phyloP scores from a whole-genome alignment of 2,888 invertebrate species.

The Limnephilus rhombicus region DNA sequence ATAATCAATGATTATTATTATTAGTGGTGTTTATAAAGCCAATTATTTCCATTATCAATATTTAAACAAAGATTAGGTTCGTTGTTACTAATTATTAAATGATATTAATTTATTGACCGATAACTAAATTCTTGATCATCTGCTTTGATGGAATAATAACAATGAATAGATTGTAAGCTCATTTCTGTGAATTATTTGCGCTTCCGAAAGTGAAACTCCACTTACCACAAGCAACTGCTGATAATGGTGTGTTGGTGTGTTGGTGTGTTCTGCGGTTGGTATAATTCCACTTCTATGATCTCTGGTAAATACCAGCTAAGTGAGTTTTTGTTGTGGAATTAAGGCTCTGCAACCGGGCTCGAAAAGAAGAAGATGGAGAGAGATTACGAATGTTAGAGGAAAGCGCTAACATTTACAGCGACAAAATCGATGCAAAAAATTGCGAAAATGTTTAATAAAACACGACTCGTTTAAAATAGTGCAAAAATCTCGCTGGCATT shows the following conservation, averaged over 20 bases:
- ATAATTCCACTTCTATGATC: not conserved
- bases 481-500: too few relatives aligned
- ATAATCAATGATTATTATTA: not conserved
- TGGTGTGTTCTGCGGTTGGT: not conserved
- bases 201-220: not conserved
- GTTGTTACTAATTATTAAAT: not conserved
- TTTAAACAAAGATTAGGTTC: not conserved
- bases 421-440: too few relatives aligned
- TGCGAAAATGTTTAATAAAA: too few relatives aligned
- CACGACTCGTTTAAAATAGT: too few relatives aligned
- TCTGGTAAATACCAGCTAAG: not conserved
- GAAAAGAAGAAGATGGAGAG: too few relatives aligned
- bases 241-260: not conserved
- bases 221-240: not conserved
- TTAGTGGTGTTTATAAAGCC: not conserved
- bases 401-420: too few relatives aligned
- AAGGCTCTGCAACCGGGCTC: too few relatives aligned
- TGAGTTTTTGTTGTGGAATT: not conserved
- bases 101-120: not conserved
- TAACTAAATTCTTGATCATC: not conserved
- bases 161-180: not conserved
- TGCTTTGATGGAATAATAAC: not conserved
- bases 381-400: too few relatives aligned
- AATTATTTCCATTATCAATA: not conserved
- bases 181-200: not conserved